A percentile compares a stretch with the other conserved stretches of the same genome.
Conservation (phyloP, 2,113 vertebrate species). For the Ammodytes dubius region DNA sequence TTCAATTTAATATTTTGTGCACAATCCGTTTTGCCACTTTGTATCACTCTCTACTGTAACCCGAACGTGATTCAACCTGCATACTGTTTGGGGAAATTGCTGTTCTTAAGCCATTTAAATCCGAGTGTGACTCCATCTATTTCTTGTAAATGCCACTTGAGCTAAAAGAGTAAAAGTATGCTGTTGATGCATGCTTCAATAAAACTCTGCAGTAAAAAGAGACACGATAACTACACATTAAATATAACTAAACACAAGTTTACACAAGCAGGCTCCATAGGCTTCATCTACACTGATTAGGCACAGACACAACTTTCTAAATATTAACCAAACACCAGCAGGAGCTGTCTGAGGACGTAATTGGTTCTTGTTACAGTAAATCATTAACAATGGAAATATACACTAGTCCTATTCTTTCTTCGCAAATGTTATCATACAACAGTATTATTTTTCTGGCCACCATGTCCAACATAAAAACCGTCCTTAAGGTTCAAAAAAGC, state of each 20-base stretch:
- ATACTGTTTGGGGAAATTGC: neutral
- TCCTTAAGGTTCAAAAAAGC: neutral
- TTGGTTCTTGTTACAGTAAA: neutral
- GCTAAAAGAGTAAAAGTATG: neutral
- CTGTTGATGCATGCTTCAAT: neutral
- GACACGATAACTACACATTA: neutral
- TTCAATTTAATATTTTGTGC: neutral
- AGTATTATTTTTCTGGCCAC: neutral
- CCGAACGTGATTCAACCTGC: neutral
- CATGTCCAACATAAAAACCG: neutral
- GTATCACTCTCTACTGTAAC: neutral
- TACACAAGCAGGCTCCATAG: neutral
- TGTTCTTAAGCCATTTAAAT: neutral
- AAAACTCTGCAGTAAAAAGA: neutral
- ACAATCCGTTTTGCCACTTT: neutral
- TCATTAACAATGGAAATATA: neutral
- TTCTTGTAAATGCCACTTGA: neutral
- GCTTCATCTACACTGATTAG: slow-evolving; percentile 1
- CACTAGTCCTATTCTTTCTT: neutral
- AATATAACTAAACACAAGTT: neutral
- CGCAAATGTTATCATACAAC: neutral
- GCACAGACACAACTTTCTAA: neutral
- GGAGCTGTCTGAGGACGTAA: neutral
- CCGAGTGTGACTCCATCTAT: neutral
- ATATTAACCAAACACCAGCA: neutral